Base-by-base conservation (phyloP, 2,888 invertebrate genomes). In the Fabriciana adippe region DNA sequence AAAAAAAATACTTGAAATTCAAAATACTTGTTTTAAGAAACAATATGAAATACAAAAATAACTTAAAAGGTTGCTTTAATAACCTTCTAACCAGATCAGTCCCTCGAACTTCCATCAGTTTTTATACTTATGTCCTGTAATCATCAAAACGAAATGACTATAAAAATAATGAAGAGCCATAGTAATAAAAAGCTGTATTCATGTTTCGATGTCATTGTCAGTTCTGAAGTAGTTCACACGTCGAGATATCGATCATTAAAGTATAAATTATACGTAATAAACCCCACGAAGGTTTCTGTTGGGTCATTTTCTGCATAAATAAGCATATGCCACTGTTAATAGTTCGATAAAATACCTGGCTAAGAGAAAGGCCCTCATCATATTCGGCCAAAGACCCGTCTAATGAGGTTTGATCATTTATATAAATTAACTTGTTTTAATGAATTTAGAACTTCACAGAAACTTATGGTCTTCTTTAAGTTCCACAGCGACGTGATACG, bases 101-200 rank as follows among this genome's bases (percentile, higher is more conserved):
- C 35, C 35, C 11, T 41, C 11, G 35, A 41, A 41, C 8, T 41
- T 41, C 35, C 8, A 41, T 1, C 35, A 41, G 35, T 8, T 41
- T 41, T 41, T 41, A 41, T 11, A 41, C 35, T 41, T 41, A 41
- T 41, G 35, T 41, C 11, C 11, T 41, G 55, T 69, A 65, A 55
- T 69, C 70, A 67, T 70, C 72, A 61, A 64, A 26, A 67, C 63
- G 48, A 74, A 73, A 76, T 72, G 74, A 64, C 72, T 71, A 74
- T 77, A 76, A 77, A 76, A 76, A 72, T 77, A 76, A 76, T 74
- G 74, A 74, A 73, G 68, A 70, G 56, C 56, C 60, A 69, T 41
- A 64, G 67, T 74, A 75, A 74, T 78, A 75, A 78, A 76, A 65
- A 67, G 66, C 71, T 59, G 70, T 74, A 70, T 74, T 76, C 71